Evolutionary conservation across 1,140 invertebrate species (phyloP).

Genomic region (Caenorhabditis brenneri): DNA sequence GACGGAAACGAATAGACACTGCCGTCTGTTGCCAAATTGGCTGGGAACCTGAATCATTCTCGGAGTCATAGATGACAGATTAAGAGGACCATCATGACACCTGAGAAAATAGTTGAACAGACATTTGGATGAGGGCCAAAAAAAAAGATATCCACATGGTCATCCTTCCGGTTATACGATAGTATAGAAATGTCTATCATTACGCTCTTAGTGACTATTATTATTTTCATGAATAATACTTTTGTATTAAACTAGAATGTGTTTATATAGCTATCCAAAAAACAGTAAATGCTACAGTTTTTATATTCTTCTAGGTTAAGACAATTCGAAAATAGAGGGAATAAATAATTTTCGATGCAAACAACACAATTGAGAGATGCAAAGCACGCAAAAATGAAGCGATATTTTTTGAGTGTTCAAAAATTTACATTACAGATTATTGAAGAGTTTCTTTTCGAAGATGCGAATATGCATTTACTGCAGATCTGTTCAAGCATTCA

Average conservation of each 20-base stretch:
- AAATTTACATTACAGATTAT: not conserved
- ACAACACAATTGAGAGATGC: not conserved
- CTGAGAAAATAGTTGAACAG: not conserved
- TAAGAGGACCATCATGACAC: not conserved
- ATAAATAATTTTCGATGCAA: too few relatives aligned
- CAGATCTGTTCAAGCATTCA: too few relatives aligned
- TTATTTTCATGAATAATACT: too few relatives aligned
- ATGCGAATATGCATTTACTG: too few relatives aligned
- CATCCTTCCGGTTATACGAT: conserved; percentile 5
- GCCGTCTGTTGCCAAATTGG: conserved; percentile 12
- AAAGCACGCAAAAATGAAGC: not conserved
- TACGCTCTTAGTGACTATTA: not conserved
- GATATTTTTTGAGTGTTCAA: not conserved
- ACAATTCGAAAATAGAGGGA: too few relatives aligned
- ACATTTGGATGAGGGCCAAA: not conserved
- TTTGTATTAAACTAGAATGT: too few relatives aligned
- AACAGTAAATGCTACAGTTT: too few relatives aligned
- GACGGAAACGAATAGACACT: not conserved
- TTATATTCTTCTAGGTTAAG: too few relatives aligned
- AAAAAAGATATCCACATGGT: not conserved
- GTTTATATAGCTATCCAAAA: too few relatives aligned
- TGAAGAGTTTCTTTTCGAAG: not conserved
- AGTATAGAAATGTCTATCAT: not conserved
- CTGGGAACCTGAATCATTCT: not conserved
- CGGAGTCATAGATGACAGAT: not conserved